Conservation (phyloP, 2,888 invertebrate genomes). For the Dicyrtoma fusca region DNA sequence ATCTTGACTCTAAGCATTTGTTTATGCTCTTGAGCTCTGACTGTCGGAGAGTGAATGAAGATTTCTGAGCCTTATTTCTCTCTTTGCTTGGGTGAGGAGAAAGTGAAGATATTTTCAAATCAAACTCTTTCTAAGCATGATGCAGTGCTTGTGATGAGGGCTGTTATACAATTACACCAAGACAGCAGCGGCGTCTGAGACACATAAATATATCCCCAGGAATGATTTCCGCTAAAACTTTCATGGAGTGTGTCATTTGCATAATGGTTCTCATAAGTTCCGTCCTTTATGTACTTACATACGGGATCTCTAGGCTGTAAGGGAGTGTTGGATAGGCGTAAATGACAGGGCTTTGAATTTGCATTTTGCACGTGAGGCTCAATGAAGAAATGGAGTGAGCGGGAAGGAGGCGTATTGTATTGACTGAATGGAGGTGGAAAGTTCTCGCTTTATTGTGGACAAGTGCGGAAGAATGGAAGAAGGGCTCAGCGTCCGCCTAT, state of each 20-base stretch:
- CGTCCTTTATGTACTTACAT: too few species aligned
- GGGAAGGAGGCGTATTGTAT: neutral
- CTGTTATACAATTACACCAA: too few species aligned
- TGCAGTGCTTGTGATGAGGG: neutral
- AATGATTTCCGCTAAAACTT: too few species aligned
- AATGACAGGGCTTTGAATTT: conserved; percentile 10
- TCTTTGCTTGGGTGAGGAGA: neutral
- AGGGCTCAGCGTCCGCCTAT: conserved; percentile 20
- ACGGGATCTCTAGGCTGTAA: too few species aligned
- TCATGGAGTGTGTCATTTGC: too few species aligned
- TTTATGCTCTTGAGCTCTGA: neutral
- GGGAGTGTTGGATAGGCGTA: neutral
- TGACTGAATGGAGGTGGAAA: conserved; percentile 22
- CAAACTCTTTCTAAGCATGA: neutral
- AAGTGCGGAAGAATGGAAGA: conserved; percentile 12
- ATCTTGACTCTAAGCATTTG: conserved; percentile 3
- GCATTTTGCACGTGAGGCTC: conserved; percentile 18
- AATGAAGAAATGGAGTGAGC: neutral
- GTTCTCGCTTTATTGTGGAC: conserved; percentile 21
- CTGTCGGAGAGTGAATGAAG: neutral
- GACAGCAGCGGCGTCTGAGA: too few species aligned
- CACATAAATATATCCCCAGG: too few species aligned
- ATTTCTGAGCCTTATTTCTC: neutral
- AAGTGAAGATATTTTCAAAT: neutral
- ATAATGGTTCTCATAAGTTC: too few species aligned